Conservation (phyloP, 2,113 vertebrate genomes). For the Tetrax tetrax region DNA sequence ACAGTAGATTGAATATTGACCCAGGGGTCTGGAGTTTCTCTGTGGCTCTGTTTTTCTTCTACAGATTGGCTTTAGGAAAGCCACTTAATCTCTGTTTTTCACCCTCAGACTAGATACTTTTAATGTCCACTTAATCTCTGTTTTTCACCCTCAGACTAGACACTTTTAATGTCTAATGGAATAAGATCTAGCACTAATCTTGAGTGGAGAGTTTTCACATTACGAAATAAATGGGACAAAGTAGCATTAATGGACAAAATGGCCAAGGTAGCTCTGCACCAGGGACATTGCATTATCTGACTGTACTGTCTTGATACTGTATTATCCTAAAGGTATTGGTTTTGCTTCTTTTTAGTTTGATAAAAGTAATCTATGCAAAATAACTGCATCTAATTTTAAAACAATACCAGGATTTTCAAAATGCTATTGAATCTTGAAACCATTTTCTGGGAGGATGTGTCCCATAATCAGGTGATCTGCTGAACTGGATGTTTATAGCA, state of each 20-base stretch:
- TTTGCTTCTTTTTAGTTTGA: background rate
- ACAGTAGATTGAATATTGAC: background rate
- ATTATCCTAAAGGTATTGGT: background rate
- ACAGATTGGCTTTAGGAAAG: background rate
- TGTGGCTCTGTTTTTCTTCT: background rate
- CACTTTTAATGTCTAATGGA: background rate
- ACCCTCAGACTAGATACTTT: background rate
- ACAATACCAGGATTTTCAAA: background rate
- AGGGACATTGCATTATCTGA: background rate
- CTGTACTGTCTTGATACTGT: background rate
- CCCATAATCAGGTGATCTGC: background rate
- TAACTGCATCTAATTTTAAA: background rate
- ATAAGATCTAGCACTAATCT: background rate
- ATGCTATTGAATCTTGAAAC: background rate
- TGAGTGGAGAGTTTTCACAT: background rate
- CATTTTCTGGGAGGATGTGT: background rate
- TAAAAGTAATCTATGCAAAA: background rate
- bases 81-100: background rate
- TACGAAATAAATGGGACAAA: background rate
- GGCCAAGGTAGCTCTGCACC: background rate
- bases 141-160: background rate
- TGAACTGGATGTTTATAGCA: background rate
- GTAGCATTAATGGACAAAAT: background rate
- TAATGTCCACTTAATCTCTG: background rate
- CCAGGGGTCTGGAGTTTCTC: background rate